Conservation (phyloP, 2,888 invertebrate genomes). For the Andricus quercusramuli region DNA sequence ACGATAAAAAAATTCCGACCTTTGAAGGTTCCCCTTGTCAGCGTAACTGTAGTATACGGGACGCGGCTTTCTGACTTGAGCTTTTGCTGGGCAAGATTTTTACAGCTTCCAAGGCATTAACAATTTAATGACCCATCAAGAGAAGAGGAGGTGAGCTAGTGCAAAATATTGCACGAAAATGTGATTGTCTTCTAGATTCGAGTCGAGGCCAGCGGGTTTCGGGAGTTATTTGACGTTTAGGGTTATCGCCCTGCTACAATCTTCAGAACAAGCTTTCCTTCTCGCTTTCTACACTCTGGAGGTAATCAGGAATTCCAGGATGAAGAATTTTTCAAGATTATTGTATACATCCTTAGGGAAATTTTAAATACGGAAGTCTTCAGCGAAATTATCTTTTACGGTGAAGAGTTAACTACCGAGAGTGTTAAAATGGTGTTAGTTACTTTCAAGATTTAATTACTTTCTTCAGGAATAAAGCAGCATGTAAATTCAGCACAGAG, state of each 20-base stretch:
- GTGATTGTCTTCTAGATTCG: slow-evolving; percentile 60
- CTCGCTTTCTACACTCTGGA: slow-evolving; percentile 11
- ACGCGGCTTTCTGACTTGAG: slow-evolving; percentile 21
- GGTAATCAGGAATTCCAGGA: background rate
- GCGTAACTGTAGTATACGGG: background rate
- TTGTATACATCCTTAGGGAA: background rate
- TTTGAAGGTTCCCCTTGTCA: too few species aligned
- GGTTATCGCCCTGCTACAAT: slow-evolving; percentile 49
- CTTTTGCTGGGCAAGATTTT: slow-evolving; percentile 58
- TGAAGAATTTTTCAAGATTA: background rate
- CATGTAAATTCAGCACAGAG: background rate
- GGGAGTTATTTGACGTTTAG: slow-evolving; percentile 54
- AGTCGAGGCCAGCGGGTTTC: slow-evolving; percentile 2
- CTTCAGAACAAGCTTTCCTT: slow-evolving; percentile 26
- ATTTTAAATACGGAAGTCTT: background rate
- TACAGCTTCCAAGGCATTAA: slow-evolving; percentile 63
- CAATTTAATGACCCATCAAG: slow-evolving; percentile 67
- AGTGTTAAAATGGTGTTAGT: background rate
- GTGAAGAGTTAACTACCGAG: background rate
- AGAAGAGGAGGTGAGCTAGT: slow-evolving; percentile 50
- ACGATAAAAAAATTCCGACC: too few species aligned
- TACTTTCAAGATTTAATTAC: slow-evolving; percentile 8
- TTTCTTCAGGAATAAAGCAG: background rate
- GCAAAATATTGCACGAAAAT: slow-evolving; percentile 63
- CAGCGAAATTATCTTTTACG: slow-evolving; percentile 18